Percentiles rank a stretch among this genome's conserved stretches.
phyloP scores from a whole-genome alignment of 2,888 invertebrate species.

The Diloba caeruleocephala region DNA sequence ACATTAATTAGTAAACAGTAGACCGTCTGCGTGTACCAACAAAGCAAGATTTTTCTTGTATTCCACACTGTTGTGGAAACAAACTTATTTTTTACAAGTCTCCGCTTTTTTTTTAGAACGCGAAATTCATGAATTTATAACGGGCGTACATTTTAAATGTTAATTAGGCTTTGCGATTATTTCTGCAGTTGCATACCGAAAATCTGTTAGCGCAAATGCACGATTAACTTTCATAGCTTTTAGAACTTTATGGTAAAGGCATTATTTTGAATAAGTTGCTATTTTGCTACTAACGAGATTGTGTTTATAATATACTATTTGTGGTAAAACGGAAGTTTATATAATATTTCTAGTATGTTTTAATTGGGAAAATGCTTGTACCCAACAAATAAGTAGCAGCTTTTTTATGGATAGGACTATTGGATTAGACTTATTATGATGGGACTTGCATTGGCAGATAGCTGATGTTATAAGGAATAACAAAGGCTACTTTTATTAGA shows the following conservation, averaged over 20 bases:
- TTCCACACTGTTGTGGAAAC: conserved; percentile 57
- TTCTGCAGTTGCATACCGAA: conserved; percentile 37
- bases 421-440: no score
- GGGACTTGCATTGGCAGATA: no score
- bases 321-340: no score
- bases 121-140: conserved; percentile 63
- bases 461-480: no score
- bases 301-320: no score
- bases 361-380: no score
- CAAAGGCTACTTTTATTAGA: no score
- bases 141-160: conserved; percentile 58
- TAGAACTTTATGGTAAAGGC: conserved; percentile 19
- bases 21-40: conserved; percentile 76
- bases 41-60: conserved; percentile 78
- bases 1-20: conserved; percentile 86
- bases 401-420: no score
- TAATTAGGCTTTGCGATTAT: conserved; percentile 56
- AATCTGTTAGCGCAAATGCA: conserved; percentile 36
- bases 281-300: conserved; percentile 15
- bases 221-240: conserved; percentile 38
- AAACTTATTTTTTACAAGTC: conserved; percentile 55
- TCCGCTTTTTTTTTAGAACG: conserved; percentile 63
- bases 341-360: no score
- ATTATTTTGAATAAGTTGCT: conserved; percentile 6
- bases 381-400: no score